These are phyloP conservation scores for Dynastes grantii DNA, from an alignment of 2,888 invertebrate genomes.

Conservation along the genomic window DNA sequence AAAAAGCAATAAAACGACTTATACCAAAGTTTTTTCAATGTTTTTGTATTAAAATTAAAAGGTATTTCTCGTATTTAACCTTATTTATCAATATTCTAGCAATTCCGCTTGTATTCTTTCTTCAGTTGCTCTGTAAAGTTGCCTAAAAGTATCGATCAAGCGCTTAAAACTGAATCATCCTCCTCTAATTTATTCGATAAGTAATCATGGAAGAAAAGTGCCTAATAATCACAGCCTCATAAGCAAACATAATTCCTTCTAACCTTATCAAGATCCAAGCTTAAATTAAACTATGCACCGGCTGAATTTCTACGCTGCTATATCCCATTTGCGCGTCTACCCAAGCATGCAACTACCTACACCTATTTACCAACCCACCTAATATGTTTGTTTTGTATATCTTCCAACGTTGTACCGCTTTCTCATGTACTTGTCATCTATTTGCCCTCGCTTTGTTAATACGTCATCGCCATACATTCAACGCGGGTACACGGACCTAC, in stretches of 20 bases:
- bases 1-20: too few species aligned
- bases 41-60: too few species aligned
- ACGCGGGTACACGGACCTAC: background rate
- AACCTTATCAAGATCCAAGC: conserved; percentile 9
- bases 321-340: too few species aligned
- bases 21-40: too few species aligned
- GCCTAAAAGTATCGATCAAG: background rate
- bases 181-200: conserved; percentile 19
- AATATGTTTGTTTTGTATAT: too few species aligned
- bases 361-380: background rate
- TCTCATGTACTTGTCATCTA: conserved; percentile 11
- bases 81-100: too few species aligned
- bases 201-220: background rate
- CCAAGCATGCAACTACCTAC: too few species aligned
- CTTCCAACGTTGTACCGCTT: background rate
- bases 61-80: too few species aligned
- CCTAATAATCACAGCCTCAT: conserved; percentile 15
- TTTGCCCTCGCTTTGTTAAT: background rate
- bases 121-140: background rate
- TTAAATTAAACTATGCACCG: background rate
- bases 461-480: conserved; percentile 12
- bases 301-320: background rate
- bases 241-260: conserved; percentile 20
- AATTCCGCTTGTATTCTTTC: too few species aligned
- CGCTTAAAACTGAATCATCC: background rate